Conservation (phyloP, 92 coral and sea anemone genomes). For the Porites lobata region DNA sequence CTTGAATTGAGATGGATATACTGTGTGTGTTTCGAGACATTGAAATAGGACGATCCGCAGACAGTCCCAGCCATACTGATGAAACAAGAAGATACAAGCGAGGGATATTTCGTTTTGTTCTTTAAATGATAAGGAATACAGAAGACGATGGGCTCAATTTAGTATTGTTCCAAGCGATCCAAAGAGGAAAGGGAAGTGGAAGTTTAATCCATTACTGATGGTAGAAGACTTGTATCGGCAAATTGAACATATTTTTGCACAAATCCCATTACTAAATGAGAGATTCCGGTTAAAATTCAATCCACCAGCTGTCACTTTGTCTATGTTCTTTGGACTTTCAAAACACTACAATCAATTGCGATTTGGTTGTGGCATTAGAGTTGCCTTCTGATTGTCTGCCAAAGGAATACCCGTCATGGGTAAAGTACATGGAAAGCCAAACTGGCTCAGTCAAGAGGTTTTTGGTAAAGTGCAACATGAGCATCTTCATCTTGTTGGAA, state of each 20-base stretch:
- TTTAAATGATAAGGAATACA: constrained; percentile 37
- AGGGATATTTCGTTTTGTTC: constrained; percentile 56
- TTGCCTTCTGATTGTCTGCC: constrained; percentile 16
- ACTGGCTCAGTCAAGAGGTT: constrained; percentile 37
- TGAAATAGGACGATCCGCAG: constrained; percentile 33
- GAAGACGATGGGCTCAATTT: constrained; percentile 40
- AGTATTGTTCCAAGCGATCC: constrained; percentile 45
- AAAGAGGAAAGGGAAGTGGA: constrained; percentile 52
- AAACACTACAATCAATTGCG: constrained; percentile 36
- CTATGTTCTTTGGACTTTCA: constrained; percentile 30
- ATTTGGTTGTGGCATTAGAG: constrained; percentile 51
- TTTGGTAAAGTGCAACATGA: constrained; percentile 11
- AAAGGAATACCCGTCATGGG: constrained; percentile 27
- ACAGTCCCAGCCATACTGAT: constrained; percentile 51
- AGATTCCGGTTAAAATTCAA: constrained; percentile 46
- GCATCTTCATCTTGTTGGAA: constrained; percentile 61
- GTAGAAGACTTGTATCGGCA: constrained; percentile 52
- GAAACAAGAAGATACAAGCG: constrained; percentile 49
- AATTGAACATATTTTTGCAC: constrained; percentile 59
- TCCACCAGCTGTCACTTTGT: constrained; percentile 40
- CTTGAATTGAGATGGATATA: constrained; percentile 61
- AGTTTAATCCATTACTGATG: constrained; percentile 52
- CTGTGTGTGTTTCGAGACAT: constrained; percentile 59
- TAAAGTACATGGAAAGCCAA: constrained; percentile 25
- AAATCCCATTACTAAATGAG: constrained; percentile 46